Evolutionary conservation across 2,888 invertebrate genomes (phyloP), one percentile per base, ranked within the genome.

Genomic region (Chymomyza amoena): DNA sequence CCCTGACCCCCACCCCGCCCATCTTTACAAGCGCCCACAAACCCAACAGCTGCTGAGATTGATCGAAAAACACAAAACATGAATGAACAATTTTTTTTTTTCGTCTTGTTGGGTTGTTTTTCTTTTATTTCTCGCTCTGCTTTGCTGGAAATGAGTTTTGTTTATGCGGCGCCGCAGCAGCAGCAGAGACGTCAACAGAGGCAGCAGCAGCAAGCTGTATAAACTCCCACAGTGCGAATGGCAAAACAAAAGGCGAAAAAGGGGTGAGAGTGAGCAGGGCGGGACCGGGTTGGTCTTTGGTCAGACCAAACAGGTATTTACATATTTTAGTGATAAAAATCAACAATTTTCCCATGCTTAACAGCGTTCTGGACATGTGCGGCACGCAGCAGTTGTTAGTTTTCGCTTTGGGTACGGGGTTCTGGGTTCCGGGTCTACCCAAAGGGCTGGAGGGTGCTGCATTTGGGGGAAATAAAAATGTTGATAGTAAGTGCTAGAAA

Each of bases 301-400:
- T 32, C 65, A 25, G 45, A 54, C 16, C 54, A 16, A 20, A 32
- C 77, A 80, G 83, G 83, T 84, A 84, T 84, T 84, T 87, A 84
- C 83, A 84, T 84, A 87, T 84, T 84, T 87, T 85, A 86, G 86
- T 87, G 84, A 84, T 84, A 84, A 85, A 85, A 87, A 84, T 87
- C 86, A 84, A 84, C 88, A 86, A 50, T 52, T 32, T 54, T 54
- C 66, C 60, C 61, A 62, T 63, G 52, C 36, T 25, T 25, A 57
- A 10, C 18, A 57, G 57, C 67, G 61, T 45, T 10, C 64, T 56
- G 67, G 65, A 64, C 67, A 69, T 64, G 65, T 66, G 66, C 36
- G 65, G 20, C 56, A 18, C 18, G 10, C 63, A 25, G 54, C 63
- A 25, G 54, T 52, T 63, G 63, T 63, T 63, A 28, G 16, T 51